Percentiles rank a stretch among this genome's conserved stretches.
These are phyloP conservation scores for Eutolmus rufibarbis DNA, from an alignment of 2,888 invertebrate species.

Conservation along the genomic window DNA sequence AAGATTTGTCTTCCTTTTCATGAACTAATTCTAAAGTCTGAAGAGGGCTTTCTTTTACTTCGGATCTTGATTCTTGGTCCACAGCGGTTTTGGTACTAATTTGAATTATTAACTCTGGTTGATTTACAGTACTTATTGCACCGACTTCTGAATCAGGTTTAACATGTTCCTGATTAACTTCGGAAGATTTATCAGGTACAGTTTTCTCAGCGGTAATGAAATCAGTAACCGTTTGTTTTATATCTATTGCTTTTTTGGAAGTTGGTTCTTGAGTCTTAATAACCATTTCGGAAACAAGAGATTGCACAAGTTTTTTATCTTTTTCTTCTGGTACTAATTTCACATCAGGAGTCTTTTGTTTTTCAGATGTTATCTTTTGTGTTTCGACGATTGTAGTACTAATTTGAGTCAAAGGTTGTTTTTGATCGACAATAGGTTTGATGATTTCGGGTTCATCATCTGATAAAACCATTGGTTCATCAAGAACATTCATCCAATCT, in stretches of 20 bases:
- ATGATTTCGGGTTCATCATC: conserved; percentile 42
- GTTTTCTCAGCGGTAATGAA: not conserved
- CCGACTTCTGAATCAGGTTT: not conserved
- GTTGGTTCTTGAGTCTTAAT: not conserved
- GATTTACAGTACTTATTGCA: not conserved
- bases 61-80: not conserved
- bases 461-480: conserved; percentile 59
- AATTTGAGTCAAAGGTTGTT: too few relatives aligned
- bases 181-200: not conserved
- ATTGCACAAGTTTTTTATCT: not conserved
- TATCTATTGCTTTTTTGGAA: not conserved
- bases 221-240: not conserved
- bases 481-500: conserved; percentile 58
- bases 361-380: not conserved
- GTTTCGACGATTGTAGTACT: not conserved
- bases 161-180: too few relatives aligned
- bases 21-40: not conserved
- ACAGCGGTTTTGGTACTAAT: not conserved
- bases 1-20: not conserved
- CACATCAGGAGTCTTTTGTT: not conserved
- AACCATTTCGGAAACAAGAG: not conserved
- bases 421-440: not conserved
- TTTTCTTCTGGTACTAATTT: not conserved
- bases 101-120: not conserved
- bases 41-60: not conserved